Evolutionary conservation across 2,888 invertebrate genomes (phyloP).

Genomic region (Noctua janthina): DNA sequence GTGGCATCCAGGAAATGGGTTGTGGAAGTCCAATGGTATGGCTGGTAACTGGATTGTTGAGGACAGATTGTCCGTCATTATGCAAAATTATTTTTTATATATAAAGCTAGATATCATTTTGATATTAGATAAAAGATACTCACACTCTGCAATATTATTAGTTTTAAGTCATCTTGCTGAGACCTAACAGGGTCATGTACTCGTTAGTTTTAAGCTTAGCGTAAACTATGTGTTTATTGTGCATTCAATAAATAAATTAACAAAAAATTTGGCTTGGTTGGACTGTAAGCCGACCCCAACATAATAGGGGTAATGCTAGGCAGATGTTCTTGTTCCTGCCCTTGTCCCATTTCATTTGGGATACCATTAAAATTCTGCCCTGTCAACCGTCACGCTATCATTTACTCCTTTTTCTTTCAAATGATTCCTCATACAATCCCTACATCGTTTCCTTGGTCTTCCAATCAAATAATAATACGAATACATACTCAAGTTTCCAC

Average conservation of each 20-base stretch:
- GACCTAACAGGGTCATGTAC: too few species aligned
- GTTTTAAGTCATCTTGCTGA: too few species aligned
- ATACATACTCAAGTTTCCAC: not conserved
- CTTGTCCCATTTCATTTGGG: not conserved
- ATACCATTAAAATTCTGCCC: not conserved
- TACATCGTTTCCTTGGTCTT: not conserved
- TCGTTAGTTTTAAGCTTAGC: too few species aligned
- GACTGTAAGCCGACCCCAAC: not conserved
- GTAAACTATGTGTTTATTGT: too few species aligned
- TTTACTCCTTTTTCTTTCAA: not conserved
- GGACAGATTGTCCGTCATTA: not conserved
- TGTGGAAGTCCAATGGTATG: too few species aligned
- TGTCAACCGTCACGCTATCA: not conserved
- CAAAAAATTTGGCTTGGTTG: not conserved
- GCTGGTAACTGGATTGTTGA: not conserved
- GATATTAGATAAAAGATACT: too few species aligned
- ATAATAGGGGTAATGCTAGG: not conserved
- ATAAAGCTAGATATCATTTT: too few species aligned
- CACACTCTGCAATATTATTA: too few species aligned
- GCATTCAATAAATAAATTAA: too few species aligned
- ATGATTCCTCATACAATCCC: not conserved
- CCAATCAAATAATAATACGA: not conserved
- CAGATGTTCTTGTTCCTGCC: not conserved
- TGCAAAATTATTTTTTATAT: not conserved
- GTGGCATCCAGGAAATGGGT: not conserved